A percentile compares a stretch with the other conserved stretches of the same genome.
Conservation (phyloP, 1,140 invertebrate genomes). For the Brachionus asplanchnoidis region DNA sequence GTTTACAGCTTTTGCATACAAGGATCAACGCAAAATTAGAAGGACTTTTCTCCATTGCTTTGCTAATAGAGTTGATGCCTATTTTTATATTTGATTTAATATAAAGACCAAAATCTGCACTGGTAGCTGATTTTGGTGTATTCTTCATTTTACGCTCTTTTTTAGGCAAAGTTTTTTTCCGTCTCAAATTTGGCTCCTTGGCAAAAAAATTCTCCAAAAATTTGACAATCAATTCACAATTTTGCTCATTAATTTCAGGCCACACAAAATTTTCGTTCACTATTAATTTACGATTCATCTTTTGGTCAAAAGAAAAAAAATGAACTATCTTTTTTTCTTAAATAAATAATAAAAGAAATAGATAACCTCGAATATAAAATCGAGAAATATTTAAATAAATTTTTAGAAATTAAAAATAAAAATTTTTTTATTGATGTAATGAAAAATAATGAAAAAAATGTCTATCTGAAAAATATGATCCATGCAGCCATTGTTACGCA, state of each 20-base stretch:
- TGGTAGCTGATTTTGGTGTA: neutral
- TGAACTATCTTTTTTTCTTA: neutral
- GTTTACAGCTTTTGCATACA: conserved; percentile 8
- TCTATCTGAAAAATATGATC: conserved; percentile 46
- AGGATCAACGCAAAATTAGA: neutral
- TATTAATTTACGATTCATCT: neutral
- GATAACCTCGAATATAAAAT: neutral
- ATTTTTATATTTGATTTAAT: conserved; percentile 4
- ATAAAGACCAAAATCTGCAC: neutral
- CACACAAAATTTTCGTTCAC: neutral
- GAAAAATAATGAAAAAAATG: neutral
- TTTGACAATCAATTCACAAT: neutral
- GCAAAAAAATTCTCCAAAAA: neutral
- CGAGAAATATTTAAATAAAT: neutral
- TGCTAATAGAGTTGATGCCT: conserved; percentile 20
- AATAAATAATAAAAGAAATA: neutral
- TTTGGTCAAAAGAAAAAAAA: neutral
- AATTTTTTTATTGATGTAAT: no score
- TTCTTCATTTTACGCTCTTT: neutral
- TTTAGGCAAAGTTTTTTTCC: conserved; percentile 20
- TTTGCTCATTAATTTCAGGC: neutral
- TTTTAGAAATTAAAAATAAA: neutral
- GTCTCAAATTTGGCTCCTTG: neutral
- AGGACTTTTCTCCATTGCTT: neutral
- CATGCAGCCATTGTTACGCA: conserved; percentile 53